These are phyloP conservation scores for Aplysina aerophoba DNA, from an alignment of 37 sponge, comb jelly and placozoan species.

Conservation along the genomic window DNA sequence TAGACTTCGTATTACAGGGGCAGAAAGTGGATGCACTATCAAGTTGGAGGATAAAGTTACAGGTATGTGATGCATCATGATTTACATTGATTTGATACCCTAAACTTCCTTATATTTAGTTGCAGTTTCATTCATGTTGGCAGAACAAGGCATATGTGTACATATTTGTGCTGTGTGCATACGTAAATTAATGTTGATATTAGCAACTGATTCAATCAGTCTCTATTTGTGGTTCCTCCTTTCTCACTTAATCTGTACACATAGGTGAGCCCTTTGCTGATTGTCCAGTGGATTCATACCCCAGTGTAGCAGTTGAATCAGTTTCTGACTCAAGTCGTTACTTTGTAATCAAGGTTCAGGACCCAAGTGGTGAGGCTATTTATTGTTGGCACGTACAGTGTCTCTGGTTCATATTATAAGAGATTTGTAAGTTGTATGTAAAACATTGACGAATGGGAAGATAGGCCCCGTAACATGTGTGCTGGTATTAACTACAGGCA, in stretches of 20 bases:
- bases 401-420: too few species aligned
- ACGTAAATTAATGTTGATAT: too few species aligned
- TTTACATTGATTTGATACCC: too few species aligned
- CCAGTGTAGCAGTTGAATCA: conserved; percentile 86
- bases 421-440: too few species aligned
- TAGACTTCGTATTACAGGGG: conserved; percentile 72
- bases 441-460: too few species aligned
- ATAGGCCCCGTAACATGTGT: too few species aligned
- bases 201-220: too few species aligned
- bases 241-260: not conserved
- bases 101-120: too few species aligned
- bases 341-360: conserved; percentile 85
- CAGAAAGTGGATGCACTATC: conserved; percentile 70
- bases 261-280: conserved; percentile 93
- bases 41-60: conserved; percentile 91
- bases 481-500: too few species aligned
- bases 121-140: too few species aligned
- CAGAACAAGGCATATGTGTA: too few species aligned
- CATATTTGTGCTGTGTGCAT: too few species aligned
- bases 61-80: conserved; percentile 52
- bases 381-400: not conserved
- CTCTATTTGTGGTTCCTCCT: not conserved
- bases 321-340: conserved; percentile 97
- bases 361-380: conserved; percentile 51
- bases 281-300: conserved; percentile 90